phyloP scores from a whole-genome alignment of 2,888 invertebrate genomes.

The Heliconius ethilla region DNA sequence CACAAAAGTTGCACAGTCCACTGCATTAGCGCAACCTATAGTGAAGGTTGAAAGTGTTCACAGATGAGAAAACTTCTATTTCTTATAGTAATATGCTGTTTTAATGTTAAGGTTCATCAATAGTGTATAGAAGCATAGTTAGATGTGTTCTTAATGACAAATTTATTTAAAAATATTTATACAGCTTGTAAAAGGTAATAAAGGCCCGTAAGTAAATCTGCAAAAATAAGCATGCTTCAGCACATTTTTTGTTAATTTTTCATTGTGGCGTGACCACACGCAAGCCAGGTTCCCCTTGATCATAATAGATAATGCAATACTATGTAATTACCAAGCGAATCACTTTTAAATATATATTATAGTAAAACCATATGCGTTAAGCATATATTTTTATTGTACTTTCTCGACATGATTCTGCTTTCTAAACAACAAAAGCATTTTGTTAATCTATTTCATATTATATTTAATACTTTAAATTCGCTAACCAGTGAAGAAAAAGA shows the following conservation, averaged over 20 bases:
- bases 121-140: background rate
- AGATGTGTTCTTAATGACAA: background rate
- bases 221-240: slow-evolving; percentile 36
- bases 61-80: slow-evolving; percentile 7
- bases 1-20: slow-evolving; percentile 62
- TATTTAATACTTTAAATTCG: background rate
- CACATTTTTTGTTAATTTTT: slow-evolving; percentile 42
- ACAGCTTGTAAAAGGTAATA: slow-evolving; percentile 1
- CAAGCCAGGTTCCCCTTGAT: slow-evolving; percentile 54
- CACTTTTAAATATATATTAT: slow-evolving; percentile 31
- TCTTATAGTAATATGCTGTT: background rate
- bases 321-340: slow-evolving; percentile 45
- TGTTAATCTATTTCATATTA: slow-evolving; percentile 15
- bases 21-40: slow-evolving; percentile 54
- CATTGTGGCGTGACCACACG: slow-evolving; percentile 63
- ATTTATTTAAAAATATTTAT: background rate
- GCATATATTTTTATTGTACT: slow-evolving; percentile 27
- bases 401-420: slow-evolving; percentile 39
- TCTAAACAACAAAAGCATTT: slow-evolving; percentile 37
- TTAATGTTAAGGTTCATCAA: too few species aligned
- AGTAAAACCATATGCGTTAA: slow-evolving; percentile 9
- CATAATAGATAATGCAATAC: slow-evolving; percentile 49
- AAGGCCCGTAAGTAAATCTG: slow-evolving; percentile 9
- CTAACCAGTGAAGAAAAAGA: background rate
- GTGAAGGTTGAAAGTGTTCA: slow-evolving; percentile 45